These are phyloP conservation scores for Sitobion miscanthi DNA, from an alignment of 1,140 invertebrate species.

Conservation along the genomic window DNA sequence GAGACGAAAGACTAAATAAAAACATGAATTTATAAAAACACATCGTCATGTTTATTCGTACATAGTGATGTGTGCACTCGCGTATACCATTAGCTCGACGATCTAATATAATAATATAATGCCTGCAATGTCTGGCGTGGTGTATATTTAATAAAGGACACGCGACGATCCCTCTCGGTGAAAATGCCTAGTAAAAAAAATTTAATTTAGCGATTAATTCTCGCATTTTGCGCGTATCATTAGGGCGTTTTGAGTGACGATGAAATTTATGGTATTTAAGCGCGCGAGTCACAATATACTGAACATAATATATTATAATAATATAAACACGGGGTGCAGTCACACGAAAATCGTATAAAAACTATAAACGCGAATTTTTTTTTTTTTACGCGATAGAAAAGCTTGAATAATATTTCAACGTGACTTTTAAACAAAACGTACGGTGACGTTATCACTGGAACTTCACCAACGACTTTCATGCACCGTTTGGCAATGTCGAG, in stretches of 20 bases:
- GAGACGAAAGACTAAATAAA: not conserved
- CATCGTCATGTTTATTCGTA: not conserved
- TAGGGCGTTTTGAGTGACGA: not conserved
- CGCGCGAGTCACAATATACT: not conserved
- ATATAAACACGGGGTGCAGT: not conserved
- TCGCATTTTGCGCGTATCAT: not conserved
- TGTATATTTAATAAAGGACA: not conserved
- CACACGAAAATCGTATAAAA: not conserved
- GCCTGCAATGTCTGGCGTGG: not conserved
- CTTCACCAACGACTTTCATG: not conserved
- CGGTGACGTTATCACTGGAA: not conserved
- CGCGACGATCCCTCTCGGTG: not conserved
- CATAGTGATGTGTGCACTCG: too few species aligned
- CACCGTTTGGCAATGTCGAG: not conserved
- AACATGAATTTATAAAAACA: not conserved
- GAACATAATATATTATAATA: not conserved
- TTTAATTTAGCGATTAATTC: not conserved
- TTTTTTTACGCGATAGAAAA: not conserved
- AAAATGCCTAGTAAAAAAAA: not conserved
- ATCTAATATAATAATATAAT: not conserved
- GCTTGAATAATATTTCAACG: not conserved
- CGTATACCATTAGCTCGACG: not conserved
- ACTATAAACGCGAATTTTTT: not conserved
- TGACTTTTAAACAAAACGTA: not conserved
- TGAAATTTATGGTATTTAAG: not conserved